Evolutionary conservation across 2,113 vertebrate species (phyloP).

Genomic region (Hepsetus odoe): DNA sequence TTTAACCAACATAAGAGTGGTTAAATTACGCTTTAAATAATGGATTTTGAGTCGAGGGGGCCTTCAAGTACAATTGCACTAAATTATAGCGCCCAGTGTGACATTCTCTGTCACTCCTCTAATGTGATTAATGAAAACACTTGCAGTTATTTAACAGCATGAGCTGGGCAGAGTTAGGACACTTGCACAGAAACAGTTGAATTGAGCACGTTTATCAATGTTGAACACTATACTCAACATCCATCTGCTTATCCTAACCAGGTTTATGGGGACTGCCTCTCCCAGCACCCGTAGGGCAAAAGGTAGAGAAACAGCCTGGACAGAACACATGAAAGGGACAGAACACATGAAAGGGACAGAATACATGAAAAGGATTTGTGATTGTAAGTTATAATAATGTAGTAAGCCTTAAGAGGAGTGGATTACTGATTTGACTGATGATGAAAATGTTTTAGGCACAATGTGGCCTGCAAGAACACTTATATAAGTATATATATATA

Average conservation of each 20-base stretch:
- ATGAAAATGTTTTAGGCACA: neutral
- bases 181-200: neutral
- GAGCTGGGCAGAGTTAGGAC: neutral
- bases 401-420: neutral
- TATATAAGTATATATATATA: neutral
- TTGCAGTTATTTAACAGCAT: neutral
- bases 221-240: neutral
- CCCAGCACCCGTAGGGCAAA: no score
- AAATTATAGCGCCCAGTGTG: neutral
- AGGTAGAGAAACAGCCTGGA: no score
- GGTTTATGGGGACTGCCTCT: no score
- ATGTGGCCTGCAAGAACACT: no score
- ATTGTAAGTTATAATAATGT: neutral
- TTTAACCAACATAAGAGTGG: neutral
- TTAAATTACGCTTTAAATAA: slow-evolving; percentile 5
- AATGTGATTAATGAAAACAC: slow-evolving; percentile 28
- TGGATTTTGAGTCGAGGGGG: neutral
- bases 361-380: neutral
- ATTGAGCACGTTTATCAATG: neutral
- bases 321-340: no score
- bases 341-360: no score
- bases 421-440: neutral
- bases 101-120: neutral
- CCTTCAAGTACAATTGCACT: slow-evolving; percentile 9
- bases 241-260: no score